phyloP scores from a whole-genome alignment of 2,888 invertebrate species.

The Clivina fossor region DNA sequence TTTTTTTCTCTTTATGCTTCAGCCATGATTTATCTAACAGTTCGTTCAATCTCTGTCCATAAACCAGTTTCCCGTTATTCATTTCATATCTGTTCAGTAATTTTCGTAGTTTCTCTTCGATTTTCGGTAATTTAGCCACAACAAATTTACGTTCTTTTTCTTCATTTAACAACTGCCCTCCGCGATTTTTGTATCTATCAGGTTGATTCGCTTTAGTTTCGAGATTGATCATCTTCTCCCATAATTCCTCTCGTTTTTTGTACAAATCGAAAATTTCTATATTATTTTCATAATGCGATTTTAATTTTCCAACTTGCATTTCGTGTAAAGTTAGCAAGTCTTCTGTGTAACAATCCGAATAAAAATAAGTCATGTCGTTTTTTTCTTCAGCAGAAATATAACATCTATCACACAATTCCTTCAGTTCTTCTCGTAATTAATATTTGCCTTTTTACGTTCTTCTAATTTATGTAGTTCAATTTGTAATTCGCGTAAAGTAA shows the following conservation, averaged over 20 bases:
- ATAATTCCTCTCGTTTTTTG: constrained; percentile 67
- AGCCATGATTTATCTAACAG: constrained; percentile 65
- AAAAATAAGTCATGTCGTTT: constrained; percentile 64
- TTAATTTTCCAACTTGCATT: constrained; percentile 70
- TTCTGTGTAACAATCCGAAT: constrained; percentile 73
- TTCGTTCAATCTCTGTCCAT: constrained; percentile 64
- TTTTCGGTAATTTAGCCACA: constrained; percentile 69
- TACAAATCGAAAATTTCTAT: constrained; percentile 69
- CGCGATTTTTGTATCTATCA: constrained; percentile 82
- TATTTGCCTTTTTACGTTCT: constrained; percentile 72
- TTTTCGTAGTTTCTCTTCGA: constrained; percentile 66
- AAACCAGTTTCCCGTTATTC: constrained; percentile 57
- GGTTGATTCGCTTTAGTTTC: constrained; percentile 78
- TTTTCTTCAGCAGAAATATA: constrained; percentile 66
- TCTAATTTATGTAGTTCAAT: constrained; percentile 76
- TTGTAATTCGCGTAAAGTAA: constrained; percentile 61
- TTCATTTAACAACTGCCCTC: constrained; percentile 81
- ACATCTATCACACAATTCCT: constrained; percentile 75
- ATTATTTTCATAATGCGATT: constrained; percentile 65
- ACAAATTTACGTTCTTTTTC: constrained; percentile 84
- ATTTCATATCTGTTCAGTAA: constrained; percentile 60
- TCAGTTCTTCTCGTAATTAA: constrained; percentile 72
- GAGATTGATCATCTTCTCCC: constrained; percentile 74
- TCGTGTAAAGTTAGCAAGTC: constrained; percentile 80
- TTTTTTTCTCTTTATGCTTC: constrained; percentile 60